phyloP scores from a whole-genome alignment of 2,113 vertebrate species.

The Pterocles orientalis region DNA sequence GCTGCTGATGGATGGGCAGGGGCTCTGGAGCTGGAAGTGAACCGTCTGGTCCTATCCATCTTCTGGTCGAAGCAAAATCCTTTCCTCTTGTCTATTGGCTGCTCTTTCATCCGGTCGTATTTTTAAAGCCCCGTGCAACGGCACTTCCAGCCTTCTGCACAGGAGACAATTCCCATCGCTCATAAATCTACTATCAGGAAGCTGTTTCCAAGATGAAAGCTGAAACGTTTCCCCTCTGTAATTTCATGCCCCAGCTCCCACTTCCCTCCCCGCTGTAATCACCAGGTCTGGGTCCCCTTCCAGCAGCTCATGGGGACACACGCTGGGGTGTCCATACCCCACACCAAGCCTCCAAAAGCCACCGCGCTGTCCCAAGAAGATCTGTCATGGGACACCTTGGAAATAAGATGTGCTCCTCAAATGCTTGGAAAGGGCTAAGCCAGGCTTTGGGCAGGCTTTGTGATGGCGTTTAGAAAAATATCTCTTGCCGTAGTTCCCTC shows the following conservation, averaged over 20 bases:
- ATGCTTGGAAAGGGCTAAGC: background rate
- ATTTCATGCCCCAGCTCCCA: conserved; percentile 32
- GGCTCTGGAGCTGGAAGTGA: background rate
- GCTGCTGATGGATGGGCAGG: background rate
- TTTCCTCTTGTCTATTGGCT: background rate
- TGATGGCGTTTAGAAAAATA: background rate
- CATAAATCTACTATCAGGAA: conserved; percentile 67
- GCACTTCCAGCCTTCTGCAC: conserved; percentile 25
- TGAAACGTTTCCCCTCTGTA: conserved; percentile 45
- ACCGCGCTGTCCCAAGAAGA: background rate
- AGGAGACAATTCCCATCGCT: conserved; percentile 19
- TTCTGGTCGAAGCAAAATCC: background rate
- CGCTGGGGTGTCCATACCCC: background rate
- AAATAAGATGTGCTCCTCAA: background rate
- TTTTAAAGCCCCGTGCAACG: background rate
- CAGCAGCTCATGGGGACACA: background rate
- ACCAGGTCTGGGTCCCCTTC: background rate
- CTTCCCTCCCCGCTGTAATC: background rate
- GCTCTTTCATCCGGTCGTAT: background rate
- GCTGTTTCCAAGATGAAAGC: conserved; percentile 59
- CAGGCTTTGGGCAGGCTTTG: background rate
- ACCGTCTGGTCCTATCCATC: background rate
- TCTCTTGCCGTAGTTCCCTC: background rate
- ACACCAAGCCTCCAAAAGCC: background rate
- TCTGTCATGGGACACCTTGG: background rate